Evolutionary conservation across 2,797 vertebrate genomes (phyloP).

Genomic region (Liparis tanakae): DNA sequence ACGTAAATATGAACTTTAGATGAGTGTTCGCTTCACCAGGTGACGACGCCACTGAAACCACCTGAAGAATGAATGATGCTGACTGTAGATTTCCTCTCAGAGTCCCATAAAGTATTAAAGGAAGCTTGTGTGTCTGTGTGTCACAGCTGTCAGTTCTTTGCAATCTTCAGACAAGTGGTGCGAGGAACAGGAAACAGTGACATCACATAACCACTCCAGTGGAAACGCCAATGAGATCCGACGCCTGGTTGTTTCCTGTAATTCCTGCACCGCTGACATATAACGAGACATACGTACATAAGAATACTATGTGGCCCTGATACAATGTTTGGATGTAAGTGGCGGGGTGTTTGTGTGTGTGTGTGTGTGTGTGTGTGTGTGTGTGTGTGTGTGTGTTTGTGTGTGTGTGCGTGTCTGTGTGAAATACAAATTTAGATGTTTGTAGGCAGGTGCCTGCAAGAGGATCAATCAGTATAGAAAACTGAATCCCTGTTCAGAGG

Average conservation of each 20-base stretch:
- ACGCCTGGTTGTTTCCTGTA: neutral
- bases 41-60: neutral
- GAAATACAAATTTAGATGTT: neutral
- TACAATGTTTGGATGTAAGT: neutral
- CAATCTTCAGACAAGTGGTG: slow-evolving; percentile 43
- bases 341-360: no score
- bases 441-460: neutral
- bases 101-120: slow-evolving; percentile 1
- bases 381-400: no score
- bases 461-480: neutral
- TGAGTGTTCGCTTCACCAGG: neutral
- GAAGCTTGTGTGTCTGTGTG: slow-evolving; percentile 6
- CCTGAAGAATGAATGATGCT: slow-evolving; percentile 15
- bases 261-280: slow-evolving; percentile 21
- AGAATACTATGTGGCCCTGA: neutral
- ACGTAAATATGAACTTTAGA: slow-evolving; percentile 19
- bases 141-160: slow-evolving; percentile 32
- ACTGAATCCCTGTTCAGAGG: neutral
- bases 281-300: neutral
- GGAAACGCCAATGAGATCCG: slow-evolving; percentile 22
- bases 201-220: slow-evolving; percentile 4
- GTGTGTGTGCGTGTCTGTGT: neutral
- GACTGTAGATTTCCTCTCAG: slow-evolving; percentile 18
- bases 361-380: no score
- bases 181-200: slow-evolving; percentile 65